Percentiles rank a stretch among this genome's conserved stretches.
Evolutionary conservation across 2,113 vertebrate species (phyloP).

Genomic region (Microcebus lehilahytsara): DNA sequence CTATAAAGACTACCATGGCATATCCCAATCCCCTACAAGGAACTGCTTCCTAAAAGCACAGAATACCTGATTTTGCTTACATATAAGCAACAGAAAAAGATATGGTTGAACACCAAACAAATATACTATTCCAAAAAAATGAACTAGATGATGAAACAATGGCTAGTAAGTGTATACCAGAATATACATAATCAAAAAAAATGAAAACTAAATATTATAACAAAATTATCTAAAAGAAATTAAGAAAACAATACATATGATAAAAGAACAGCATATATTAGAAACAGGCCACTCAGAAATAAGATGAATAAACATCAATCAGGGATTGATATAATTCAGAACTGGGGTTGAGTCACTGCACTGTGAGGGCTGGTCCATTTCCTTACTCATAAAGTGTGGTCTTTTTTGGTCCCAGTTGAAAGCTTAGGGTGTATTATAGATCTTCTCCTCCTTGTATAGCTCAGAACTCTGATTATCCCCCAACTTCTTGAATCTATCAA

Average conservation of each 20-base stretch:
- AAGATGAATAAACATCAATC: not conserved
- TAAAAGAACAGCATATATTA: not conserved
- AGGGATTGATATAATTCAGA: not conserved
- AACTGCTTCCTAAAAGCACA: not conserved
- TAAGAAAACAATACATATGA: not conserved
- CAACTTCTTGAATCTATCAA: not conserved
- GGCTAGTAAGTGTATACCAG: not conserved
- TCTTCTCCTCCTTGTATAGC: not conserved
- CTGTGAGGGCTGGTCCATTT: not conserved
- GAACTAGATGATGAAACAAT: not conserved
- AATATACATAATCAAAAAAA: not conserved
- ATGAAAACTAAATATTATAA: conserved; percentile 2
- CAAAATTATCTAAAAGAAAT: not conserved
- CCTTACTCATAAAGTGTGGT: not conserved
- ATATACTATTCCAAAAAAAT: not conserved
- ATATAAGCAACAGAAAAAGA: not conserved
- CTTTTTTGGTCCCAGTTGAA: not conserved
- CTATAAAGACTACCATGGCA: not conserved
- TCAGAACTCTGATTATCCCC: not conserved
- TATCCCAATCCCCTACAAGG: not conserved
- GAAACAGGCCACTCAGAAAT: not conserved
- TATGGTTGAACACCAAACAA: not conserved
- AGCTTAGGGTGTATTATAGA: not conserved
- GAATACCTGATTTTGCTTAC: not conserved
- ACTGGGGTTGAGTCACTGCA: not conserved